Evolutionary conservation across 2,888 invertebrate species (phyloP), one percentile per base, ranked within the genome.

Genomic region (Acanthoscelides obtectus): DNA sequence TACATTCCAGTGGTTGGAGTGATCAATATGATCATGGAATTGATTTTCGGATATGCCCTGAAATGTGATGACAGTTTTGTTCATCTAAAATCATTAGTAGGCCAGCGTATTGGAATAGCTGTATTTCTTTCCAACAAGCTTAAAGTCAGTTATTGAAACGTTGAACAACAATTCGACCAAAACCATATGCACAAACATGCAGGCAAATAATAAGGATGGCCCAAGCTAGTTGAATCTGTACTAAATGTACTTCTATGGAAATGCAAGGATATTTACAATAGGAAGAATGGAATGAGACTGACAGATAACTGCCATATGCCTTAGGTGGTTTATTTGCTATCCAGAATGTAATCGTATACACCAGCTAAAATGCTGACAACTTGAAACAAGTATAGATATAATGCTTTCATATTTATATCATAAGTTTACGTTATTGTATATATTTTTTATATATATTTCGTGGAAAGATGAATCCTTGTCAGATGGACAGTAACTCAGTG

Each of bases 41-140:
- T 25, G 82, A 88, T 21, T n/a, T 93, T 90, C 83, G 87, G 90
- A 76, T 98, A 93, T 87, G 83, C 97, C 6, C 86, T 99, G 6
- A 99, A 99, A 87, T 93, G 93, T 82, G 99, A 99, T 85, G 99
- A 99, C 83, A 93, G 95, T 0, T 98, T 95, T 87, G 94, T 96
- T 0, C 88, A 94, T 79, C 81, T 97, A 66, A 92, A 94, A 81
- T 87, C 89, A 75, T 85, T 98, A 66, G 82, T 93, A 6, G 88
- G 88, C 73, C 93, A 95, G 78, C 77, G 85, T 68, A 75, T 75
- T 64, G 79, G 81, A 69, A 77, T 85, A 79, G 22, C 76, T 80
- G 67, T 82, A 83, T 76, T 73, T 82, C 6, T 84, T 81, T 69
- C 21, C 21, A 73, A 78, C 81, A 19, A 77, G 81, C 69, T 74